Conservation (phyloP, 2,888 invertebrate genomes). For the Toxonevra muliebris region DNA sequence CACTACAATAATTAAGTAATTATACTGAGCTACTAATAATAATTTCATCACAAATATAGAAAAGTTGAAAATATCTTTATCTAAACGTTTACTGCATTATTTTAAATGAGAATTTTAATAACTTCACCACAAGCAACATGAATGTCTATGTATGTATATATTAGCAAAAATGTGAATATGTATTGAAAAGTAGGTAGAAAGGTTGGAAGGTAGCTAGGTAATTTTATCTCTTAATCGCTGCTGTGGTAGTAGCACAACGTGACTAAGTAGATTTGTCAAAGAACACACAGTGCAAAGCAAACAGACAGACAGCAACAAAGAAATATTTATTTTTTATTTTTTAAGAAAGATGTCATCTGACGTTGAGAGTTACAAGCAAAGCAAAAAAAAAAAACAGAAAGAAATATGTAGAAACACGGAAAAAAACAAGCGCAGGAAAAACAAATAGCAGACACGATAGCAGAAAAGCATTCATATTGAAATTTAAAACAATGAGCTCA, state of each 20-base stretch:
- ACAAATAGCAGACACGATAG: neutral
- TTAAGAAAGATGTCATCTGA: neutral
- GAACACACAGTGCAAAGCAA: neutral
- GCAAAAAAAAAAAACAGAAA: neutral
- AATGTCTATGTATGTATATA: too few species aligned
- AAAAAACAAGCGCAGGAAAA: neutral
- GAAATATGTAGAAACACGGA: neutral
- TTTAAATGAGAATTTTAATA: too few species aligned
- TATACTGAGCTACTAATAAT: too few species aligned
- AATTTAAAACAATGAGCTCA: neutral
- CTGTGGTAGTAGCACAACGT: conserved; percentile 7
- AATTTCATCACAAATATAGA: too few species aligned
- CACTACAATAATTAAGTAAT: too few species aligned
- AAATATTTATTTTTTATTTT: neutral
- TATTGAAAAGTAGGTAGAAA: too few species aligned
- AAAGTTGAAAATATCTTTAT: too few species aligned
- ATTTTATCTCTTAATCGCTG: conserved; percentile 21
- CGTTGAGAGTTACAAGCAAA: neutral
- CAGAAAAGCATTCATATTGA: conserved; percentile 7
- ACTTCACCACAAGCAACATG: too few species aligned
- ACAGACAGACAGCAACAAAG: neutral
- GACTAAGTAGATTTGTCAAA: conserved; percentile 5
- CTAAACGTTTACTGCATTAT: too few species aligned
- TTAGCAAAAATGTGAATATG: too few species aligned
- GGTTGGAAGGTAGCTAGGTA: neutral